Evolutionary conservation across 2,888 invertebrate species (phyloP), one percentile per base, ranked within the genome.

Genomic region (Macrophya annulata): DNA sequence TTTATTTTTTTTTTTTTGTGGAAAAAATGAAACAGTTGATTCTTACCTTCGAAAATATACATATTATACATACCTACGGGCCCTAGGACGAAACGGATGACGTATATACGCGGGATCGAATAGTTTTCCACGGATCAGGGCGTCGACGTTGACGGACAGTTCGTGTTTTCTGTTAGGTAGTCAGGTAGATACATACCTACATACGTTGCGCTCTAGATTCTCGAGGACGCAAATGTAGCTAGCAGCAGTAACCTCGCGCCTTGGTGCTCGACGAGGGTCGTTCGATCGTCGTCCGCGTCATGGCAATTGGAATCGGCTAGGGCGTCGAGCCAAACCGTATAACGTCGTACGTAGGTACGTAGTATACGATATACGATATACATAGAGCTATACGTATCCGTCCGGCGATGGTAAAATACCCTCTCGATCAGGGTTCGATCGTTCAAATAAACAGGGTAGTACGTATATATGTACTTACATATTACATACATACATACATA

Each of bases 281-380:
- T 68, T 68, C 68, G 68, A 68, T 68, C 68, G 68, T 68, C 62
- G 62, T 62, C 55, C 68, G 68, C 68, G 68, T 68, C 68, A 68
- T 68, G 68, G 68, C 68, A 74, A 74, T 74, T 45, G 72, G 72
- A 74, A 74, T 45, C 72, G 45, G 72, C 72, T 43, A 45, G 72
- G 72, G 72, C 72, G 72, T 74, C 45, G 72, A 74, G 72, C 72
- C 72, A 74, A 74, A 40, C 21, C 21, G 37, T 37, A 37, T 37
- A 12, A 12, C 25, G 17, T 31, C 6, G 4, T 62, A 21, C 62
- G 48, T 62, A 62, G n/a, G 62, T 62, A 62, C 17, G 37, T 31
- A 68, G 37, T 31, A 68, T 31, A 25, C 15, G 12, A 17, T 15
- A n/a, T 17, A 55, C 48, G 10, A 48, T 15, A 15, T 55, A 55